These are phyloP conservation scores for Heloderma charlesbogerti DNA, from an alignment of 2,113 vertebrate genomes.

Conservation along the genomic window DNA sequence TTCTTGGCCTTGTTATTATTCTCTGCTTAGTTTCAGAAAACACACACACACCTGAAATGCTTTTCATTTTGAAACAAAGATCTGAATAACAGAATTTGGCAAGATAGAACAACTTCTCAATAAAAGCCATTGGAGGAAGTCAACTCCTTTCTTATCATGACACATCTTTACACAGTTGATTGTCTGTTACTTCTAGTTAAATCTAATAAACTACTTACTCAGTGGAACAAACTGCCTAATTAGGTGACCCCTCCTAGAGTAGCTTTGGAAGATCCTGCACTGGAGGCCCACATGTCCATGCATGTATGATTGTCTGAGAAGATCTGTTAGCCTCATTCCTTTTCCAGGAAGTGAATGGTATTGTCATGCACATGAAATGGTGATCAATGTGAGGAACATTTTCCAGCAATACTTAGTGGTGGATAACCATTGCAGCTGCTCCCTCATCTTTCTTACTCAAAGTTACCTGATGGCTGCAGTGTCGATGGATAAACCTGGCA, in stretches of 20 bases:
- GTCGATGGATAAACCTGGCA: not conserved
- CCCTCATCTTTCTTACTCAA: not conserved
- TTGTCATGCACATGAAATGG: not conserved
- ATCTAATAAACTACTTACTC: not conserved
- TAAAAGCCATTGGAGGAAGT: not conserved
- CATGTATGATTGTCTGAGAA: not conserved
- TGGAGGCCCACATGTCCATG: not conserved
- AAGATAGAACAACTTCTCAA: not conserved
- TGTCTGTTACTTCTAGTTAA: not conserved
- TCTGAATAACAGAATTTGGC: not conserved
- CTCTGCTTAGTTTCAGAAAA: slow-evolving; percentile 47
- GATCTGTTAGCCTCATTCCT: not conserved
- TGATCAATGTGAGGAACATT: not conserved
- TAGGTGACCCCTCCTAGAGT: not conserved
- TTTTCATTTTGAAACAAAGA: slow-evolving; percentile 33
- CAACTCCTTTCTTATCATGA: not conserved
- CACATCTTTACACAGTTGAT: not conserved
- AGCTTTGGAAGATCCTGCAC: not conserved
- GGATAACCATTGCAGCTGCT: not conserved
- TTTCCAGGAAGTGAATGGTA: not conserved
- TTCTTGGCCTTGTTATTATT: slow-evolving; percentile 28
- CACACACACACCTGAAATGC: not conserved
- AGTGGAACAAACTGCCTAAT: not conserved
- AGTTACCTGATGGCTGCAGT: not conserved
- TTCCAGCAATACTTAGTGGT: not conserved